Evolutionary conservation across 2,113 vertebrate genomes (phyloP).

Genomic region (Chauna torquata): DNA sequence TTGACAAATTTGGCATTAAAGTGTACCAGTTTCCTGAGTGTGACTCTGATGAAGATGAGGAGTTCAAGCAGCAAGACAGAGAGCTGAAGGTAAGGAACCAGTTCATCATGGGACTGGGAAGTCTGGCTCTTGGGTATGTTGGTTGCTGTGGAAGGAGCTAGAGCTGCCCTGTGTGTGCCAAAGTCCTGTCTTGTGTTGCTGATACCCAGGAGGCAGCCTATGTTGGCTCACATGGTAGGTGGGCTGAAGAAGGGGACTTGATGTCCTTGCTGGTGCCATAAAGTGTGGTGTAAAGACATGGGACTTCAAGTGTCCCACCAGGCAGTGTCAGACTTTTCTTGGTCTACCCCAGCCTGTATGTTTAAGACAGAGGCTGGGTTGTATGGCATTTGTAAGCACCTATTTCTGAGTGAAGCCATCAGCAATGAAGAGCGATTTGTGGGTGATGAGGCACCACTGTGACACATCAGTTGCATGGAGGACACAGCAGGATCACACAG

Average conservation of each 20-base stretch:
- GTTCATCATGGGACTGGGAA: neutral
- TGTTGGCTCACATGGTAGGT: rapidly evolving
- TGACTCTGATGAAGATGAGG: constrained; percentile 94
- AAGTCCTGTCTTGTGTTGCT: neutral
- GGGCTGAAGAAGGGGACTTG: neutral
- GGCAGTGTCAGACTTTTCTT: neutral
- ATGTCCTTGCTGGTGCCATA: neutral
- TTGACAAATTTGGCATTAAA: constrained; percentile 94
- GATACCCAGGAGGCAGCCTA: neutral
- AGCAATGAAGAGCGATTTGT: neutral
- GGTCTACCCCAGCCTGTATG: neutral
- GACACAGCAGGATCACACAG: neutral
- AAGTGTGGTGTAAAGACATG: neutral
- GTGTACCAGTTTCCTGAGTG: constrained; percentile 97
- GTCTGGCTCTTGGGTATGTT: neutral
- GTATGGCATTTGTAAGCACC: neutral
- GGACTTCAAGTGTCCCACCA: neutral
- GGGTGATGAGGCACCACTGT: neutral
- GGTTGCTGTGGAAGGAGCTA: neutral
- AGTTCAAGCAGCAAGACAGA: constrained; percentile 94
- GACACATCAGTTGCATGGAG: neutral
- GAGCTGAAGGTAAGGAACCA: constrained; percentile 86
- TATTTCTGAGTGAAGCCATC: neutral
- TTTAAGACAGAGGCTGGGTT: neutral
- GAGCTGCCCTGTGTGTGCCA: neutral